Evolutionary conservation across 2,113 vertebrate species (phyloP), one percentile per base, ranked within the genome.

Genomic region (Geothlypis trichas): DNA sequence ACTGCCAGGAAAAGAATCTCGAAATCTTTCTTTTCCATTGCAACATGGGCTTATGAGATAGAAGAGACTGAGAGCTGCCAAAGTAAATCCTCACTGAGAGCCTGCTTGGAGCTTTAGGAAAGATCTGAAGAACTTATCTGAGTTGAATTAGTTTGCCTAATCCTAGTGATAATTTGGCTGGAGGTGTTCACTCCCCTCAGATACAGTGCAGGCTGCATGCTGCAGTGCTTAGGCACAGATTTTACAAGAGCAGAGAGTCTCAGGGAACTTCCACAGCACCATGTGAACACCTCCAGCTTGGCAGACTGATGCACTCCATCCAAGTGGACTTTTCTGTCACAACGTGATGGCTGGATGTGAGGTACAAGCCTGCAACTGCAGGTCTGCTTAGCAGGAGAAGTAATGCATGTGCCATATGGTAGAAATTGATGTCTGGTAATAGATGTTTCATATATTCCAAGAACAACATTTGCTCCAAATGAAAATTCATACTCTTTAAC

Each of bases 381-480:
- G 68, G 87, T n/a, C 52, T 93, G 69, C 81, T 71, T 35, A 51
- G 79, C 79, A 95, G 66, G 47, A 88, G 77, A 59, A 89, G 77
- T 84, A 95, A 96, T 65, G 85, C 82, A 15, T 30, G 21, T 22
- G 61, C 92, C 96, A 90, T 90, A 84, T 94, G 93, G 86, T 92
- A 93, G 90, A 49, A 86, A 89, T 84, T 84, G 88, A 82, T 93
- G 92, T 39, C 87, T 97, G 84, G 49, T 95, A 92, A 93, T 87
- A 87, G 93, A 95, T 83, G 92, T 82, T 91, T 91, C 81, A 77
- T 87, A 31, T 82, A 94, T 91, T 96, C 95, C 95, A 95, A 93
- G 94, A 83, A 79, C 71, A 92, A 91, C 47, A 85, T 79, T 95
- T 76, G 35, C 78, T 93, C 81, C 85, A 74, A 94, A 77, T 2